Conservation (phyloP, 2,797 vertebrate species). For the Sebastes melanostomus region DNA sequence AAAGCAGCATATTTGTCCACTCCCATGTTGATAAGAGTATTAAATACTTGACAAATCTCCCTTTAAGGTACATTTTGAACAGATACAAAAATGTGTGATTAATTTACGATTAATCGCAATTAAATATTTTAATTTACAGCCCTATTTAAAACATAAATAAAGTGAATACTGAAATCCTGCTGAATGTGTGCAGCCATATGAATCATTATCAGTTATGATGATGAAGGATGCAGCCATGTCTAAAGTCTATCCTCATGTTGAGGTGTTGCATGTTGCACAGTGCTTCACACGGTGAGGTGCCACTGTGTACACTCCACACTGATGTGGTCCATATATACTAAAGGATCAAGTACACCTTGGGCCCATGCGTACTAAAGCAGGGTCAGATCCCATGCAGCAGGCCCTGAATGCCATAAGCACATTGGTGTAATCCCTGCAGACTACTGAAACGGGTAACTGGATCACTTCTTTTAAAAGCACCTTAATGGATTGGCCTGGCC, state of each 20-base stretch:
- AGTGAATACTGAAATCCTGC: not conserved
- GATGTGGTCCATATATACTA: slow-evolving; percentile 54
- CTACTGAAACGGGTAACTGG: slow-evolving; percentile 87
- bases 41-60: too few species aligned
- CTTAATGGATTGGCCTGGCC: slow-evolving; percentile 85
- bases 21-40: too few species aligned
- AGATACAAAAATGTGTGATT: too few species aligned
- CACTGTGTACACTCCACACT: slow-evolving; percentile 22
- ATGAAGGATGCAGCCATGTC: slow-evolving; percentile 4
- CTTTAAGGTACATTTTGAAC: too few species aligned
- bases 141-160: not conserved
- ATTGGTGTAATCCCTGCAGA: slow-evolving; percentile 86
- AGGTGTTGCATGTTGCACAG: not conserved
- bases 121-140: too few species aligned
- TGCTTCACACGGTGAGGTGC: slow-evolving; percentile 19
- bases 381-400: slow-evolving; percentile 76
- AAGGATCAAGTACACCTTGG: slow-evolving; percentile 67
- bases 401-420: slow-evolving; percentile 85
- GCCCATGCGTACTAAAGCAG: slow-evolving; percentile 75
- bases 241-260: not conserved
- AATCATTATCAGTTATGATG: not conserved
- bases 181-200: not conserved
- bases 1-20: too few species aligned
- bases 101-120: too few species aligned
- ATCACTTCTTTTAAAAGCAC: slow-evolving; percentile 89